phyloP scores from a whole-genome alignment of 2,888 invertebrate species.

The Amphiduros pacificus region DNA sequence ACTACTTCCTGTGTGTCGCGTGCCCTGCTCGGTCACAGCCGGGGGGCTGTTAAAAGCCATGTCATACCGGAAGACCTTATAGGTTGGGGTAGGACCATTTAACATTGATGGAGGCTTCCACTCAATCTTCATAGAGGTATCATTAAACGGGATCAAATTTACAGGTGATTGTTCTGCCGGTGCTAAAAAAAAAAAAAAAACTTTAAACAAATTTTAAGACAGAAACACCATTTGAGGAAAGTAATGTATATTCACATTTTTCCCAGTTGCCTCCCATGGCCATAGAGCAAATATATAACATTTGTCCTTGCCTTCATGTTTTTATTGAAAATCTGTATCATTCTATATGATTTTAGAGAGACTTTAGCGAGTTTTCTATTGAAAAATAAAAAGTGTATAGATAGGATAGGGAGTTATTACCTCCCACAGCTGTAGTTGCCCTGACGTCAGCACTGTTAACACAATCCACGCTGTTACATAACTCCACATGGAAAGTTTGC shows the following conservation, averaged over 20 bases:
- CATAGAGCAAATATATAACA: too few relatives aligned
- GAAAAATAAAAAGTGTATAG: too few relatives aligned
- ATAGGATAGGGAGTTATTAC: too few relatives aligned
- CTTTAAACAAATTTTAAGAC: too few relatives aligned
- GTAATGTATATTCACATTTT: too few relatives aligned
- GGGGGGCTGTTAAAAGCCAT: slow-evolving; percentile 54
- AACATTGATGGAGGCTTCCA: slow-evolving; percentile 49
- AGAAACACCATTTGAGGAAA: too few relatives aligned
- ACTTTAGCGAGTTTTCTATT: too few relatives aligned
- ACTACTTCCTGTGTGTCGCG: slow-evolving; percentile 54
- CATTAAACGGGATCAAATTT: slow-evolving; percentile 43
- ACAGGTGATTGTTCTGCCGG: slow-evolving; percentile 46
- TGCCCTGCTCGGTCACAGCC: slow-evolving; percentile 46
- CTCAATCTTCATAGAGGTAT: slow-evolving; percentile 43
- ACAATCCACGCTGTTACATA: slow-evolving; percentile 55
- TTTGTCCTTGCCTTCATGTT: too few relatives aligned
- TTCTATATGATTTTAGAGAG: too few relatives aligned
- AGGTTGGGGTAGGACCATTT: slow-evolving; percentile 53
- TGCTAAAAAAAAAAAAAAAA: slow-evolving; percentile 34
- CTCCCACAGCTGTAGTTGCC: slow-evolving; percentile 46
- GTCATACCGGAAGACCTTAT: slow-evolving; percentile 46
- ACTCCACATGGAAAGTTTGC: slow-evolving; percentile 45
- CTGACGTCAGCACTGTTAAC: slow-evolving; percentile 48
- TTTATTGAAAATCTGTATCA: too few relatives aligned
- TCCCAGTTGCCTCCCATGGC: too few relatives aligned